Evolutionary conservation across 35 echinoderm and acorn worm species (phyloP).

Genomic region (Chiridota heheva): DNA sequence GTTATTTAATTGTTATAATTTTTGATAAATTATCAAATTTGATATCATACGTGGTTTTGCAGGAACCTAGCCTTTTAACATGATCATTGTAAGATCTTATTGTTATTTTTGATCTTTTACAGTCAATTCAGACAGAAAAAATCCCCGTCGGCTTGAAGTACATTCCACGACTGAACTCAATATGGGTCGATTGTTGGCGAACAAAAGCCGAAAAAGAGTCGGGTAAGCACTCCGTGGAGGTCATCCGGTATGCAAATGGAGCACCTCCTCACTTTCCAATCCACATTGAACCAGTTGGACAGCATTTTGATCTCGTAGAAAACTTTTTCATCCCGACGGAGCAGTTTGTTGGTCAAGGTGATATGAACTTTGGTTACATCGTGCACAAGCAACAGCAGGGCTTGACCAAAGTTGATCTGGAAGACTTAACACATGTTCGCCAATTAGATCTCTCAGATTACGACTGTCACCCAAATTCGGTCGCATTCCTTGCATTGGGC

Average conservation of each 20-base stretch:
- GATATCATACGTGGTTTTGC: too few species aligned
- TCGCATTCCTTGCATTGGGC: constrained; percentile 76
- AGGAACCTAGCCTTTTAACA: too few species aligned
- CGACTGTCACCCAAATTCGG: constrained; percentile 72
- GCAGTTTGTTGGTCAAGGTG: constrained; percentile 76
- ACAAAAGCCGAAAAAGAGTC: constrained; percentile 42
- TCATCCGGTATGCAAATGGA: constrained; percentile 68
- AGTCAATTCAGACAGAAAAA: constrained; percentile 69
- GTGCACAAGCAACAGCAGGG: constrained; percentile 67
- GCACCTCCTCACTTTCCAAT: constrained; percentile 63
- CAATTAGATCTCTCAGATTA: constrained; percentile 64
- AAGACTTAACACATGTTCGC: constrained; percentile 44
- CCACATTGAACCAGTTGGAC: constrained; percentile 71
- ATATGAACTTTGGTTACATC: constrained; percentile 71
- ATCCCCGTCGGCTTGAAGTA: constrained; percentile 69
- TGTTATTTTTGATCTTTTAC: neutral
- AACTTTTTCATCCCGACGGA: constrained; percentile 62
- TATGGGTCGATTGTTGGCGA: constrained; percentile 75
- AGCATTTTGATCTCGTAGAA: constrained; percentile 71
- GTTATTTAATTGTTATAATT: too few species aligned
- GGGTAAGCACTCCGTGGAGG: constrained; percentile 59
- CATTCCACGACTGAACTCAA: constrained; percentile 60
- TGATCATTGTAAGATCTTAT: too few species aligned
- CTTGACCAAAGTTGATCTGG: constrained; percentile 71
- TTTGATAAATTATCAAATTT: too few species aligned